These are phyloP conservation scores for Hypselothyrea guttata DNA, from an alignment of 2,888 invertebrate species.

Conservation along the genomic window DNA sequence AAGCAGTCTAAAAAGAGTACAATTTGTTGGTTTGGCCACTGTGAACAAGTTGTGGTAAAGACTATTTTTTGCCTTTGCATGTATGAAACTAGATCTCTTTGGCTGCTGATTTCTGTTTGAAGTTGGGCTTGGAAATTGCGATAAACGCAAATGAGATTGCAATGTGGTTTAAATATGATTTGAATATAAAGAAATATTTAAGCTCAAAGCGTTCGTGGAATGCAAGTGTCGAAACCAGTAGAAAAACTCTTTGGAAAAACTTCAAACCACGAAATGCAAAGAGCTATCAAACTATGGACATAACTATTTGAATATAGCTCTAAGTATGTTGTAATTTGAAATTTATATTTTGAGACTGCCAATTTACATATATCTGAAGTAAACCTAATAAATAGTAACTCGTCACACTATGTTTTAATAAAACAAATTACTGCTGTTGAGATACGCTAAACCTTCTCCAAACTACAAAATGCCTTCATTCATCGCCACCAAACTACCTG, in stretches of 20 bases:
- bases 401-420: too few relatives aligned
- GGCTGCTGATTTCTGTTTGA: constrained; percentile 41
- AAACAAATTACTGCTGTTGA: not conserved
- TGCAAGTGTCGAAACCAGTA: constrained; percentile 21
- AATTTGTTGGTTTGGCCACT: constrained; percentile 43
- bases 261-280: not conserved
- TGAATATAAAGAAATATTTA: constrained; percentile 47
- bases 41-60: constrained; percentile 70
- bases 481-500: constrained; percentile 28
- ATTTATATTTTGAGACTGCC: too few relatives aligned
- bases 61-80: constrained; percentile 47
- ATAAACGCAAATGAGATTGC: constrained; percentile 63
- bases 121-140: constrained; percentile 49
- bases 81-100: constrained; percentile 59
- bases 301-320: not conserved
- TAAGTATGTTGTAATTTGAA: too few relatives aligned
- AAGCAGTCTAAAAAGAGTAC: too few relatives aligned
- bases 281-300: not conserved
- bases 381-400: too few relatives aligned
- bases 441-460: constrained; percentile 24
- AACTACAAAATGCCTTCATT: constrained; percentile 24
- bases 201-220: constrained; percentile 35
- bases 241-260: constrained; percentile 10
- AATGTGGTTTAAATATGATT: constrained; percentile 60
- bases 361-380: too few relatives aligned